Conservation (phyloP, 2,113 vertebrate species). For the Poecile atricapillus region DNA sequence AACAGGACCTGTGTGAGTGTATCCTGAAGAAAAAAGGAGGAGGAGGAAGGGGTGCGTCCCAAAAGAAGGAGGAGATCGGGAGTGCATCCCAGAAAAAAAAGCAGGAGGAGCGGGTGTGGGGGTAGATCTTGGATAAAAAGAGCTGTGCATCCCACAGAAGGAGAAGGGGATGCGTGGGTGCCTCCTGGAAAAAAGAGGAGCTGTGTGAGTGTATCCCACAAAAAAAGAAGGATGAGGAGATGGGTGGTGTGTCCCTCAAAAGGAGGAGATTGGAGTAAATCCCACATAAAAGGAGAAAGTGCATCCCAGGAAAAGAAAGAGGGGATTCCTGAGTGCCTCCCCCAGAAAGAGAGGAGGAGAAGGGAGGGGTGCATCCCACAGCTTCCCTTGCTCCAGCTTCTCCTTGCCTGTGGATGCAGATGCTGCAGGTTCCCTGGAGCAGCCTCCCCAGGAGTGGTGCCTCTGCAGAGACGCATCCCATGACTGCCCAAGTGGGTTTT, state of each 20-base stretch:
- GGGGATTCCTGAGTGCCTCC: background rate
- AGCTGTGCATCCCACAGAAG: background rate
- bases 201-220: accelerated
- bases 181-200: background rate
- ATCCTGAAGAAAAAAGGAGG: background rate
- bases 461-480: background rate
- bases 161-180: background rate
- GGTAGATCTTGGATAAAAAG: background rate
- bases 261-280: background rate
- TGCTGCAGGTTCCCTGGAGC: background rate
- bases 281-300: background rate
- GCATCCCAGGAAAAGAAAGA: background rate
- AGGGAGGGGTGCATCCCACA: background rate
- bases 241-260: background rate
- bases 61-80: background rate
- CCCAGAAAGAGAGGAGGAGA: background rate
- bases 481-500: background rate
- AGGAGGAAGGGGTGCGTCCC: background rate
- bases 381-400: background rate
- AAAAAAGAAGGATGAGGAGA: background rate
- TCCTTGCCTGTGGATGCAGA: background rate
- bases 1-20: background rate
- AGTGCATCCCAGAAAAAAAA: background rate
- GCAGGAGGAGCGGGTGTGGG: background rate
- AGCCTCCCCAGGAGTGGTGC: accelerated